Conservation (phyloP, 2,797 vertebrate species). For the Phataginus tetradactyla region DNA sequence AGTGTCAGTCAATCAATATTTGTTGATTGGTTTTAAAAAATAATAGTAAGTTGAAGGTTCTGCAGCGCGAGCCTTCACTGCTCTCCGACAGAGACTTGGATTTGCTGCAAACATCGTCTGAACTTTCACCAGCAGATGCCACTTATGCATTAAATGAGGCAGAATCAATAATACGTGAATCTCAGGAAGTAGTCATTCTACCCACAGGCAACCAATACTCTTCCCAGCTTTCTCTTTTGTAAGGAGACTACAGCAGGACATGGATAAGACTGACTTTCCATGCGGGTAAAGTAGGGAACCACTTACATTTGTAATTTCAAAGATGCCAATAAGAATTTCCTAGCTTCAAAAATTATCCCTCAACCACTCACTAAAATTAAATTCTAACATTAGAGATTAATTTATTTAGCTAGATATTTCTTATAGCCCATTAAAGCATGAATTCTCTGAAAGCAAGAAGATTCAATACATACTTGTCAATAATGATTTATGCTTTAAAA, state of each 20-base stretch:
- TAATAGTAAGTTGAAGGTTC: background rate
- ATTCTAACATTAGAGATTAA: conserved; percentile 1
- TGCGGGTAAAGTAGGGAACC: background rate
- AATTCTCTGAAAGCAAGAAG: conserved; percentile 29
- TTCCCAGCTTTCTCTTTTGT: background rate
- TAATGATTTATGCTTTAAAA: conserved; percentile 37
- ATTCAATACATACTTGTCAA: background rate
- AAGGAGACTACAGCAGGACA: background rate
- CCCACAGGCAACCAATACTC: background rate
- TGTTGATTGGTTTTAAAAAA: conserved; percentile 22
- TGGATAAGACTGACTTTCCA: background rate
- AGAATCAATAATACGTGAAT: background rate
- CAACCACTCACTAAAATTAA: conserved; percentile 40
- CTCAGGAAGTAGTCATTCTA: background rate
- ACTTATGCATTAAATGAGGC: background rate
- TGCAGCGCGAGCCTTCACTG: background rate
- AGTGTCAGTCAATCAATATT: conserved; percentile 48
- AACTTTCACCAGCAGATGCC: background rate
- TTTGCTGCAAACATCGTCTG: background rate
- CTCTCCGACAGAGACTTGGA: background rate
- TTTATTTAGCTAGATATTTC: conserved; percentile 27
- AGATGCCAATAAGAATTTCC: background rate
- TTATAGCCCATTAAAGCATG: conserved; percentile 20
- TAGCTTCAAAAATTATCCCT: conserved; percentile 20
- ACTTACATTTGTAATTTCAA: background rate